A percentile compares a stretch with the other conserved stretches of the same genome.
phyloP scores from a whole-genome alignment of 2,113 vertebrate genomes.

The Crotalus helleri region DNA sequence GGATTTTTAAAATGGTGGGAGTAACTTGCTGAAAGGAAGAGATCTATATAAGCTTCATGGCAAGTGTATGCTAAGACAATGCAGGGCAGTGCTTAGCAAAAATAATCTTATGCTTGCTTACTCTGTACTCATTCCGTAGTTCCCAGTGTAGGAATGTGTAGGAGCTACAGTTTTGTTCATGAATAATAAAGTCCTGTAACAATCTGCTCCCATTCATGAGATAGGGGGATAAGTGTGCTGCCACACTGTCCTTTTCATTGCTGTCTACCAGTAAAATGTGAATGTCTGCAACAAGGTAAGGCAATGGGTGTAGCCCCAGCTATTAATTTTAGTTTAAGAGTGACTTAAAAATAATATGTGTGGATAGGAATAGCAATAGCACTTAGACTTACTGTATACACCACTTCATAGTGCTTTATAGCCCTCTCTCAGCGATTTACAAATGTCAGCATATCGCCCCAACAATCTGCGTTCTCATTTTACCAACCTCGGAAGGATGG shows the following conservation, averaged over 20 bases:
- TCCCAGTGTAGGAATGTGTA: neutral
- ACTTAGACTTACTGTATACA: no score
- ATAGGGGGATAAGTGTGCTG: neutral
- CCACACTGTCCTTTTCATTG: neutral
- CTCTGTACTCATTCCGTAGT: neutral
- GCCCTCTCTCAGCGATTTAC: no score
- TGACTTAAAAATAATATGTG: neutral
- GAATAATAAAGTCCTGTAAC: neutral
- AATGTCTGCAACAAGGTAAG: neutral
- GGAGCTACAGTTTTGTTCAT: neutral
- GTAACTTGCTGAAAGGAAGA: neutral
- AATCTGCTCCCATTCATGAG: neutral
- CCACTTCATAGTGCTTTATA: no score
- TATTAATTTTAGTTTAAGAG: neutral
- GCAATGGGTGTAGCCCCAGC: neutral
- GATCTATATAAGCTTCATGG: neutral
- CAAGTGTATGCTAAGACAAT: neutral
- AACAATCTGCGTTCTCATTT: no score
- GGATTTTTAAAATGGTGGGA: neutral
- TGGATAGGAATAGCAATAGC: no score
- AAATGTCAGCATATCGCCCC: no score
- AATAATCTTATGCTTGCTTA: neutral
- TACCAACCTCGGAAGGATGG: no score
- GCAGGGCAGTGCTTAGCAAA: neutral
- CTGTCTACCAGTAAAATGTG: neutral